Conservation (phyloP, 2,113 vertebrate species). For the Grammomys dolichurus region DNA sequence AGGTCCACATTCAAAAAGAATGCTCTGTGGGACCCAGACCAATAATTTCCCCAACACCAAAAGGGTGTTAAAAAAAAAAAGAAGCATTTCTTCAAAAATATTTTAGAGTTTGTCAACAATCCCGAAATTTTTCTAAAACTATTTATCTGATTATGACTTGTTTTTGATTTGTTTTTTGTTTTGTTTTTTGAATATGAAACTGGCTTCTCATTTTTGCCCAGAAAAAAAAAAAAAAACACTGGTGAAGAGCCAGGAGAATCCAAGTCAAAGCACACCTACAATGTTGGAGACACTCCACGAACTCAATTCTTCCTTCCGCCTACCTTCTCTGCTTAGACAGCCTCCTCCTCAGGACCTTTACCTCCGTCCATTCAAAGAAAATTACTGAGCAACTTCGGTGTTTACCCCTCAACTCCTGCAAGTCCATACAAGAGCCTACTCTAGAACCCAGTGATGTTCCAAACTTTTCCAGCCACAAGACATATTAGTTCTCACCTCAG, state of each 20-base stretch:
- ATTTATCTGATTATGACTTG: background rate
- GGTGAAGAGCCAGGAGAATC: too few species aligned
- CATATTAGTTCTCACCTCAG: constrained; percentile 19
- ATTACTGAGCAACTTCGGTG: constrained; percentile 50
- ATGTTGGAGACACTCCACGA: background rate
- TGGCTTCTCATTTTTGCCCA: constrained; percentile 12
- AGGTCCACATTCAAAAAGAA: constrained; percentile 7
- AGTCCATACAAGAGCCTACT: background rate
- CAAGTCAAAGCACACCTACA: constrained; percentile 33
- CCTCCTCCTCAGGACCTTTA: constrained; percentile 19
- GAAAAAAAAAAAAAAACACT: constrained; percentile 57
- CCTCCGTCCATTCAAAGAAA: constrained; percentile 42
- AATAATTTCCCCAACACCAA: constrained; percentile 2
- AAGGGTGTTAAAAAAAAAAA: background rate
- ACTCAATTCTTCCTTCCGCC: background rate
- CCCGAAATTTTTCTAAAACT: background rate
- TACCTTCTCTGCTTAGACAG: background rate
- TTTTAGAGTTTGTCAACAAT: background rate
- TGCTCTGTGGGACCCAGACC: background rate
- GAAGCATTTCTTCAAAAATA: background rate
- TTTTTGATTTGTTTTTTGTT: background rate
- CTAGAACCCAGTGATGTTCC: background rate
- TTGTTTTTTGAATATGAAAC: background rate
- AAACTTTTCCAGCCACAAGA: background rate
- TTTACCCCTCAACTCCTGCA: background rate